A percentile compares a stretch with the other conserved stretches of the same genome.
Evolutionary conservation across 2,888 invertebrate species (phyloP).

Genomic region (Rutpela maculata): DNA sequence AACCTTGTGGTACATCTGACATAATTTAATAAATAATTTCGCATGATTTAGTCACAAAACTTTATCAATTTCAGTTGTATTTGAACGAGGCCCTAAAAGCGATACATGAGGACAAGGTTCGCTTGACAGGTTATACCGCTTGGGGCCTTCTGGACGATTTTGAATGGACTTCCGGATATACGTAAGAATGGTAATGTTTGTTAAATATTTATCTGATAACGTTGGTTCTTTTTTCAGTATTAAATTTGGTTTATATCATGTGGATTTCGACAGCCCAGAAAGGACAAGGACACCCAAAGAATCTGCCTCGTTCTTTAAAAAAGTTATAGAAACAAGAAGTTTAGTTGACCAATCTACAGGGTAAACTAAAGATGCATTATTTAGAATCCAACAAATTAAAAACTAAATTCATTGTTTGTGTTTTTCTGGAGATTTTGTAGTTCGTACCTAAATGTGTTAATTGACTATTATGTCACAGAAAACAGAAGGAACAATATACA

Average conservation of each 20-base stretch:
- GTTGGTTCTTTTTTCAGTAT: neutral
- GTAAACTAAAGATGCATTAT: neutral
- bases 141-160: conserved; percentile 25
- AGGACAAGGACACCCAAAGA: conserved; percentile 26
- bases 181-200: neutral
- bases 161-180: conserved; percentile 20
- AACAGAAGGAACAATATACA: too few relatives aligned
- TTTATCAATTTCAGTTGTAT: neutral
- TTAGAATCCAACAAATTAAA: neutral
- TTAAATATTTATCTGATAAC: neutral
- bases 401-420: neutral
- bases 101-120: conserved; percentile 17
- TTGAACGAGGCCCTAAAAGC: conserved; percentile 9
- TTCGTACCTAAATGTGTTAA: neutral
- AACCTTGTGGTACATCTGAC: too few relatives aligned
- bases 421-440: neutral
- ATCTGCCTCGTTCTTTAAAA: neutral
- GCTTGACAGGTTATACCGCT: conserved; percentile 10
- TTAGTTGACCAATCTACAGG: conserved; percentile 3
- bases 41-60: too few relatives aligned
- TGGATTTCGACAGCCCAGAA: conserved; percentile 9
- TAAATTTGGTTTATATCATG: conserved; percentile 13
- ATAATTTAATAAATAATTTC: too few relatives aligned
- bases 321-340: conserved; percentile 21
- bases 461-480: neutral